Base-by-base conservation (phyloP, 2,797 vertebrate species). In the Scolopax bukidnonensis region DNA sequence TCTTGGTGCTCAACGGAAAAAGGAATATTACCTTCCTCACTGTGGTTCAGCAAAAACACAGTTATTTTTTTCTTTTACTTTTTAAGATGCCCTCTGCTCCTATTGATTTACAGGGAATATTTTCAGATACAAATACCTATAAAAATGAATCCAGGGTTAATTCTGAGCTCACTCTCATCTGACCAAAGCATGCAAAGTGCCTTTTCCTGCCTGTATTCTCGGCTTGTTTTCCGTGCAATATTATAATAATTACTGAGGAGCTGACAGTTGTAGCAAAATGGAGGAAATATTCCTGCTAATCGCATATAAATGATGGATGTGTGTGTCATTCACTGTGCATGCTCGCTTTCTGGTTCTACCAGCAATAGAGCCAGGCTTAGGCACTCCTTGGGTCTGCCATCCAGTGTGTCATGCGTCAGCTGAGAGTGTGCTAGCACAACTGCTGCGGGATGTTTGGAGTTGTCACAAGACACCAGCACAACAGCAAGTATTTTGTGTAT, bases 151-250 rank as follows among this genome's bases (percentile, higher is more conserved):
- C 54, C 0, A 4, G 1, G 3, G 4, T 64, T 85, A 93, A 50
- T 28, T 9, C 12, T 78, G 53, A 88, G 8, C 11, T 84, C 30
- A 84, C 18, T 27, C 9, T 71, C 10, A 11, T 71, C 74, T 47
- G 28, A 8, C 32, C 38, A 78, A 50, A 60, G 8, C 13, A 21
- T 12, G 7, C 2, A 4, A 90, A 84, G 48, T 32, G 4, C 3
- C 11, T 47, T 88, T 71, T 84, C n/a, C 45, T 78, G 28, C 3
- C 25, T 4, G 3, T 36, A 27, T 30, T 33, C 12, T 81, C 1
- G 0, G 23, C 10, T 81, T 64, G 2, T 63, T 60, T 88, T 64
- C 48, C 73, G 15, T 0, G 0, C 50, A 69, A 6, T 61, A 41
- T 40, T 57, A n/a, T 81, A 57, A 24, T 17, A 80, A 64, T 69